Conservation (phyloP, 2,113 vertebrate species). For the Hystrix cristata region DNA sequence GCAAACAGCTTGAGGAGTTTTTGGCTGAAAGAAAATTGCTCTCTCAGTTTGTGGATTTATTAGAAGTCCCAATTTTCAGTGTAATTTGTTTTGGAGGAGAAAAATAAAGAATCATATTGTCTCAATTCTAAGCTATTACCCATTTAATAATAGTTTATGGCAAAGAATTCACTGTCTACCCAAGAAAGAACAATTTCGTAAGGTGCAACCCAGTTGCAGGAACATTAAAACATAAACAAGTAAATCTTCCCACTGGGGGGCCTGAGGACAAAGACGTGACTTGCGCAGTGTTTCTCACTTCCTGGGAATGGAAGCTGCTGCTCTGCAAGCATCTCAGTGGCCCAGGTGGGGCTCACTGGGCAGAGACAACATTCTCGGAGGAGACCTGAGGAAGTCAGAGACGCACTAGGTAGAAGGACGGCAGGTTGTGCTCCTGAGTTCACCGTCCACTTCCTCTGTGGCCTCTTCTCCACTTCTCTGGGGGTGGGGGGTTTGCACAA, state of each 20-base stretch:
- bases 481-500: no score
- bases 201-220: background rate
- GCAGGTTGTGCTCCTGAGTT: background rate
- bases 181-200: background rate
- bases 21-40: conserved; percentile 25
- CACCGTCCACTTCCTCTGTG: background rate
- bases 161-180: background rate
- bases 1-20: background rate
- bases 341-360: conserved; percentile 39
- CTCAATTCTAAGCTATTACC: background rate
- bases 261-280: background rate
- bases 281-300: background rate
- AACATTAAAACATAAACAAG: conserved; percentile 29
- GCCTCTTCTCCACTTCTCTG: background rate
- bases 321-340: conserved; percentile 39
- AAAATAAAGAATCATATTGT: background rate
- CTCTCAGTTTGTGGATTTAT: conserved; percentile 8
- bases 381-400: background rate
- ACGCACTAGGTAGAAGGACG: background rate
- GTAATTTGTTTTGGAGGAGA: conserved; percentile 29
- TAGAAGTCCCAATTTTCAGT: conserved; percentile 66
- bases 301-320: conserved; percentile 65
- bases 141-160: background rate
- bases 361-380: background rate
- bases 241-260: background rate